These are phyloP conservation scores for Papilio gigon DNA, from an alignment of 2,888 invertebrate genomes.

Conservation along the genomic window DNA sequence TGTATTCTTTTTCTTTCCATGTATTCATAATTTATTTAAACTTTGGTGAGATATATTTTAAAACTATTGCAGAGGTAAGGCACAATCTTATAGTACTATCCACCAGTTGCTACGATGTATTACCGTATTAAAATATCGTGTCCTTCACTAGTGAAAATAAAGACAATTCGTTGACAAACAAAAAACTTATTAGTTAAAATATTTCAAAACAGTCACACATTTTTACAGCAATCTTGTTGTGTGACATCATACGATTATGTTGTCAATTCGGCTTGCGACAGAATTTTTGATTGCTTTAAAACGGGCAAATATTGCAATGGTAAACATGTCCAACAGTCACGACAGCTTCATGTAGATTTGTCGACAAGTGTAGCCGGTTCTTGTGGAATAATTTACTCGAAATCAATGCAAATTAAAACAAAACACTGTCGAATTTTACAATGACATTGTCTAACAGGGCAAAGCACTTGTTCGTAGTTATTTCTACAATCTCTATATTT, in stretches of 20 bases:
- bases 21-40: neutral
- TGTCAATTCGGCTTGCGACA: constrained; percentile 9
- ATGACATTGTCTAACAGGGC: neutral
- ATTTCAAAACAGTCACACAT: neutral
- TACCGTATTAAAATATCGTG: neutral
- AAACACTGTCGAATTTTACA: neutral
- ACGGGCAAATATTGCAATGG: constrained; percentile 2
- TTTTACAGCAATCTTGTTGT: neutral
- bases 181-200: neutral
- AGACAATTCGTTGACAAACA: neutral
- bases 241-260: neutral
- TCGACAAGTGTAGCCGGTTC: constrained; percentile 2
- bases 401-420: neutral
- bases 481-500: neutral
- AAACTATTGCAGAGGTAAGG: neutral
- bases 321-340: neutral
- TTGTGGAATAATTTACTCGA: neutral
- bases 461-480: neutral
- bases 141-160: neutral
- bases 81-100: neutral
- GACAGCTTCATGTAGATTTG: neutral
- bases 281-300: constrained; percentile 14
- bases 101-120: neutral
- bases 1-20: constrained; percentile 15
- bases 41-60: neutral